A percentile compares a stretch with the other conserved stretches of the same genome.
Evolutionary conservation across 2,888 invertebrate species (phyloP).

Genomic region (Drosophila kuntzei): DNA sequence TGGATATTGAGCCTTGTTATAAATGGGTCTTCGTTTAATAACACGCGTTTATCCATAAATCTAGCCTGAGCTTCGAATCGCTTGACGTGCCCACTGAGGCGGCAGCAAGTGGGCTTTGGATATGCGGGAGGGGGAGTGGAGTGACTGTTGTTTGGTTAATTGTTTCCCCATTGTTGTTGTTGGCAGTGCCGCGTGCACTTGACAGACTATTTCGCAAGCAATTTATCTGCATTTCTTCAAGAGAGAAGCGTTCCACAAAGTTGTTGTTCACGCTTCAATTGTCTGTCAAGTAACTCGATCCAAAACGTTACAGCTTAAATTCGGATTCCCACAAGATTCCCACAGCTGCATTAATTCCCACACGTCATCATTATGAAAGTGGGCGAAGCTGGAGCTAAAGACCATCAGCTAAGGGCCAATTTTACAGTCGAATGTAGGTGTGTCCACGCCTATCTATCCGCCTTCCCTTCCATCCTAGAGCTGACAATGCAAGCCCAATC

Average conservation of each 20-base stretch:
- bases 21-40: slow-evolving; percentile 72
- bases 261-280: slow-evolving; percentile 42
- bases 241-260: slow-evolving; percentile 8
- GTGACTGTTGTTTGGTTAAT: slow-evolving; percentile 49
- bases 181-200: slow-evolving; percentile 55
- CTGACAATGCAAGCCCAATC: slow-evolving; percentile 4
- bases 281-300: neutral
- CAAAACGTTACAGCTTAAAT: slow-evolving; percentile 24
- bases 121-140: neutral
- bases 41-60: slow-evolving; percentile 65
- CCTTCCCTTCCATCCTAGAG: neutral
- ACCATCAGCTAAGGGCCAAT: slow-evolving; percentile 18
- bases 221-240: slow-evolving; percentile 48
- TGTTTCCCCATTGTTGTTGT: slow-evolving; percentile 35
- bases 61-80: slow-evolving; percentile 39
- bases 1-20: slow-evolving; percentile 42
- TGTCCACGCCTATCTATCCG: neutral
- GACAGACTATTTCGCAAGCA: slow-evolving; percentile 68
- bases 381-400: slow-evolving; percentile 14
- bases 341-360: slow-evolving; percentile 19
- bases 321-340: neutral
- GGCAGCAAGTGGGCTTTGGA: slow-evolving; percentile 33
- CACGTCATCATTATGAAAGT: slow-evolving; percentile 13
- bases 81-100: slow-evolving; percentile 60
- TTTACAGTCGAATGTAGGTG: slow-evolving; percentile 4